A percentile compares a stretch with the other conserved stretches of the same genome.
phyloP scores from a whole-genome alignment of 1,140 invertebrate genomes.

The Pseudomyrmex flavicornis region DNA sequence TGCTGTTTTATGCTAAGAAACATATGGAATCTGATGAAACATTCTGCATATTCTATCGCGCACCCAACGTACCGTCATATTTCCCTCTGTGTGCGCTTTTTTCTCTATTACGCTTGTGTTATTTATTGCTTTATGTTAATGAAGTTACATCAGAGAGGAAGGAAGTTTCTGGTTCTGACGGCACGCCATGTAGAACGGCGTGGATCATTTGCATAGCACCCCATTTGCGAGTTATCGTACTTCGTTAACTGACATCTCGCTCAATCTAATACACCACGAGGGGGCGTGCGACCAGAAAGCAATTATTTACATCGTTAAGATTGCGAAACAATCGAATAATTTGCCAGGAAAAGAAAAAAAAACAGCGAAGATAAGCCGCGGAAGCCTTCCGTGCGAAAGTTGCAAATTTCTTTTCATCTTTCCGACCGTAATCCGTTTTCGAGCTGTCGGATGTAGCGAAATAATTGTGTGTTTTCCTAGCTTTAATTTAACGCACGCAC shows the following conservation, averaged over 20 bases:
- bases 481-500: conserved; percentile 20
- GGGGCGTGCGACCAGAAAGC: conserved; percentile 54
- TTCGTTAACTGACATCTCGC: conserved; percentile 47
- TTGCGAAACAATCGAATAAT: conserved; percentile 67
- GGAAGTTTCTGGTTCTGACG: conserved; percentile 36
- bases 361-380: conserved; percentile 20
- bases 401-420: conserved; percentile 68
- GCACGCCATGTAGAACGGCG: conserved; percentile 27
- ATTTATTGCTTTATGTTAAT: conserved; percentile 49
- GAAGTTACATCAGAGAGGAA: conserved; percentile 20
- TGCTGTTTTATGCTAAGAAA: background rate
- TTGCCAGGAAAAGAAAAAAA: conserved; percentile 47
- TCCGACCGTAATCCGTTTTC: conserved; percentile 35
- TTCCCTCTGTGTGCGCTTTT: background rate
- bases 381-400: conserved; percentile 69
- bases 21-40: background rate
- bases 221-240: conserved; percentile 36
- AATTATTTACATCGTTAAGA: conserved; percentile 65
- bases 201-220: conserved; percentile 48
- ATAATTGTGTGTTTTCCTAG: conserved; percentile 29
- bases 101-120: conserved; percentile 8
- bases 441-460: conserved; percentile 38
- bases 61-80: too few species aligned
- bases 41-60: background rate
- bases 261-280: conserved; percentile 6